Evolutionary conservation across 2,113 vertebrate species (phyloP).

Genomic region (Callorhinus ursinus): DNA sequence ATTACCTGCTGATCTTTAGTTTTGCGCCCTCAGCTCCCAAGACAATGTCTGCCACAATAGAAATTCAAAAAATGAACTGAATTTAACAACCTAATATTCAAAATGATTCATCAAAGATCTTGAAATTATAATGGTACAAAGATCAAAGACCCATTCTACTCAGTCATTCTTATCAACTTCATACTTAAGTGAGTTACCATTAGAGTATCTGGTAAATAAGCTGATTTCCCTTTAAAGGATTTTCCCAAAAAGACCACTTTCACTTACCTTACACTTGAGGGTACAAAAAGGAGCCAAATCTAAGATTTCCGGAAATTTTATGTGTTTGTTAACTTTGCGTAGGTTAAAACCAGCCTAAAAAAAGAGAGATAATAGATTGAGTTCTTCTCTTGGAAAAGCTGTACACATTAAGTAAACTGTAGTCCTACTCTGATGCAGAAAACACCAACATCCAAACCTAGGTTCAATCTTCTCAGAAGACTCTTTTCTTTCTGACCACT

Average conservation of each 20-base stretch:
- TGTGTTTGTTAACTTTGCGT: constrained; percentile 95
- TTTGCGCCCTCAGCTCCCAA: background rate
- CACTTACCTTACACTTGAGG: constrained; percentile 93
- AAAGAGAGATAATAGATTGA: constrained; percentile 32
- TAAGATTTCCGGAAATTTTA: constrained; percentile 94
- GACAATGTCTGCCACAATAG: background rate
- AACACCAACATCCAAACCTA: background rate
- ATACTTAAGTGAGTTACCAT: background rate
- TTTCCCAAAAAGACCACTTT: background rate
- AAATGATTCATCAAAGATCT: background rate
- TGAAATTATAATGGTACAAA: constrained; percentile 4
- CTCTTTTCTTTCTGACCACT: background rate
- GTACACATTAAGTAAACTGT: constrained; percentile 15
- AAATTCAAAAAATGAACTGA: background rate
- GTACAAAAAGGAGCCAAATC: constrained; percentile 97
- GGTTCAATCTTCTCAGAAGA: background rate
- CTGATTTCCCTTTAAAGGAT: background rate
- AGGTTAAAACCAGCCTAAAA: constrained; percentile 93
- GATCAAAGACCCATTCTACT: background rate
- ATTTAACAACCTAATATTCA: background rate
- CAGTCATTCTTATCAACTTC: background rate
- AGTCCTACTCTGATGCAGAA: background rate
- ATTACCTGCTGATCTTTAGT: background rate
- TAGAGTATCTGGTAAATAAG: background rate
- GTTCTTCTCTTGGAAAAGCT: constrained; percentile 48